phyloP scores from a whole-genome alignment of 1,140 invertebrate genomes.

The Mya arenaria region DNA sequence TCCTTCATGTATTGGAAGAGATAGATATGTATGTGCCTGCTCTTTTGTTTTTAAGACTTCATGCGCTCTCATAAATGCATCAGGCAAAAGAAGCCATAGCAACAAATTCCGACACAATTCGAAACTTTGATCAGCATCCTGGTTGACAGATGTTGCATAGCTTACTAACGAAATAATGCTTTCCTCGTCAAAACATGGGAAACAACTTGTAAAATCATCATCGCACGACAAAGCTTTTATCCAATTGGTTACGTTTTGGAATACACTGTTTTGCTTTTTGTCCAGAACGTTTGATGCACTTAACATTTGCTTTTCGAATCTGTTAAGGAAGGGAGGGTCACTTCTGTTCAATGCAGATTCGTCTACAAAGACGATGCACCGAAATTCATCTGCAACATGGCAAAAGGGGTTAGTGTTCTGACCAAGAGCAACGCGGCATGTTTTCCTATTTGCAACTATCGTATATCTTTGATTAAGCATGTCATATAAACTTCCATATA shows the following conservation, averaged over 20 bases:
- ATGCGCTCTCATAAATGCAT: not conserved
- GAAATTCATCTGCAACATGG: slow-evolving; percentile 58
- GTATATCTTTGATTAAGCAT: slow-evolving; percentile 67
- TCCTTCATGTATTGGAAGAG: slow-evolving; percentile 15
- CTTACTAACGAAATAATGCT: slow-evolving; percentile 3
- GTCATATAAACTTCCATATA: slow-evolving; percentile 66
- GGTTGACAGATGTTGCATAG: not conserved
- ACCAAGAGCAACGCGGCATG: slow-evolving; percentile 57
- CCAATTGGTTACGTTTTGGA: slow-evolving; percentile 38
- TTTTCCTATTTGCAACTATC: slow-evolving; percentile 55
- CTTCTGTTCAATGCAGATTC: slow-evolving; percentile 33
- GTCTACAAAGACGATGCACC: slow-evolving; percentile 61
- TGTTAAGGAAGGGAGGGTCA: slow-evolving; percentile 62
- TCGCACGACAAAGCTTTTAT: not conserved
- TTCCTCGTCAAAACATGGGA: slow-evolving; percentile 11
- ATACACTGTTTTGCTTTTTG: slow-evolving; percentile 14
- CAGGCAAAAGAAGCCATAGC: not conserved
- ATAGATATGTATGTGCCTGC: not conserved
- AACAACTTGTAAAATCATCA: slow-evolving; percentile 12
- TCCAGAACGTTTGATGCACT: slow-evolving; percentile 28
- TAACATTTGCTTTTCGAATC: slow-evolving; percentile 64
- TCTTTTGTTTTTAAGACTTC: not conserved
- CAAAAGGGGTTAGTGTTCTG: slow-evolving; percentile 61
- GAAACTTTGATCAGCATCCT: not conserved
- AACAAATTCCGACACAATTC: not conserved